Evolutionary conservation across 2,888 invertebrate genomes (phyloP), one percentile per base, ranked within the genome.

Genomic region (Drosophila quinaria): DNA sequence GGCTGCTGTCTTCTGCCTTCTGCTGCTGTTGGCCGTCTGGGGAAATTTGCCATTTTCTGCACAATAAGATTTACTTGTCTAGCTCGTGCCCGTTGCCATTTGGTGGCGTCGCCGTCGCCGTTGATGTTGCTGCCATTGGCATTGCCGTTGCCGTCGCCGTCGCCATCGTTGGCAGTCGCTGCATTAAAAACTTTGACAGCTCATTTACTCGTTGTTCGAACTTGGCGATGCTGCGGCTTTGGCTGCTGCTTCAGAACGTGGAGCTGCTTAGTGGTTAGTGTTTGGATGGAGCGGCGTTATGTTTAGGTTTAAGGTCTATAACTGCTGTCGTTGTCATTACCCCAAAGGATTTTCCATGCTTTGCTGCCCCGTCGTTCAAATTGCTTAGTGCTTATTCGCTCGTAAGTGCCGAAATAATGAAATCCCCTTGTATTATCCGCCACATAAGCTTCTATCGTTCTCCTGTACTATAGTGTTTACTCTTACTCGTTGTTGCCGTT

Each of bases 11-110:
- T 52, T 62, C 76, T 67, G 63, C 76, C 64, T 54, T 71, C 59
- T 76, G 62, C 74, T 69, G 63, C 77, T 74, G 86, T 80, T 80
- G 71, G 87, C 85, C 82, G 90, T 91, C 90, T 90, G 89, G 90
- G 90, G 90, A 91, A 90, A 90, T 91, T 91, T 89, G 89, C 87
- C 88, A 91, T 90, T 91, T 90, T 91, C 87, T 90, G 90, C 91
- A 90, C 90, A 90, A 90, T 89, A 90, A 91, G 91, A 91, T 91
- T 90, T 90, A 90, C 89, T 91, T 89, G 89, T 87, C 90, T 87
- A 81, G 90, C 89, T 87, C 89, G 81, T 82, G 89, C 81, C 84
- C 87, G 78, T 70, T 87, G 85, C 87, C 78, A 75, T 86, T 86
- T 70, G 60, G 56, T 71, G 64, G 74, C 74, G 55, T 64, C 58